Conservation (phyloP, 2,113 vertebrate genomes). For the Dicaeum eximium region DNA sequence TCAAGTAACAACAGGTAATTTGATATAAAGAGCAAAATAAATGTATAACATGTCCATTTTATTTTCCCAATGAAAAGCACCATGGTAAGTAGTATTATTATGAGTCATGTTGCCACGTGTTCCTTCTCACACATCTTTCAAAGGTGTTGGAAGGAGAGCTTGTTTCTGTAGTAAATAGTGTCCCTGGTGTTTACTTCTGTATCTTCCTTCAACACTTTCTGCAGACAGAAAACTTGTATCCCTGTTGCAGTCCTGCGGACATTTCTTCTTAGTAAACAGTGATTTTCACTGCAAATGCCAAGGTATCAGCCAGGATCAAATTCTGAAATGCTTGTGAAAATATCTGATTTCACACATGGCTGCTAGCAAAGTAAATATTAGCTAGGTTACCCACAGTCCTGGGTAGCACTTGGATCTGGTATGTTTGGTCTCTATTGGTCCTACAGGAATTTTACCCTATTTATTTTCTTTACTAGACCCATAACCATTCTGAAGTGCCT, state of each 20-base stretch:
- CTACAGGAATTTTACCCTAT: neutral
- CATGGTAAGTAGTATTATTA: neutral
- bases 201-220: conserved; percentile 3
- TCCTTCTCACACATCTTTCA: conserved; percentile 14
- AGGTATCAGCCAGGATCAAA: neutral
- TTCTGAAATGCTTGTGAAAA: conserved; percentile 48
- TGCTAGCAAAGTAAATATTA: conserved; percentile 26
- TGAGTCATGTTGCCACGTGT: neutral
- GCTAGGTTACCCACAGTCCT: neutral
- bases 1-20: neutral
- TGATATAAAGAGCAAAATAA: neutral
- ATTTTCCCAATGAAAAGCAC: conserved; percentile 7
- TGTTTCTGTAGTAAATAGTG: conserved; percentile 9
- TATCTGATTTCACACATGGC: conserved; percentile 25
- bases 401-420: neutral
- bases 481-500: neutral
- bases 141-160: conserved; percentile 32
- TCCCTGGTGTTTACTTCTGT: conserved; percentile 23
- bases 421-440: neutral
- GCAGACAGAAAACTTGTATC: conserved; percentile 9
- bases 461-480: neutral
- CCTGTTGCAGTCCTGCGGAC: neutral
- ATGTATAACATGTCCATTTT: neutral
- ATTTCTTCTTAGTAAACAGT: neutral
- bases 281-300: conserved; percentile 31